Percentiles rank a stretch among this genome's conserved stretches.
Evolutionary conservation across 2,113 vertebrate species (phyloP).

Genomic region (Lontra canadensis): DNA sequence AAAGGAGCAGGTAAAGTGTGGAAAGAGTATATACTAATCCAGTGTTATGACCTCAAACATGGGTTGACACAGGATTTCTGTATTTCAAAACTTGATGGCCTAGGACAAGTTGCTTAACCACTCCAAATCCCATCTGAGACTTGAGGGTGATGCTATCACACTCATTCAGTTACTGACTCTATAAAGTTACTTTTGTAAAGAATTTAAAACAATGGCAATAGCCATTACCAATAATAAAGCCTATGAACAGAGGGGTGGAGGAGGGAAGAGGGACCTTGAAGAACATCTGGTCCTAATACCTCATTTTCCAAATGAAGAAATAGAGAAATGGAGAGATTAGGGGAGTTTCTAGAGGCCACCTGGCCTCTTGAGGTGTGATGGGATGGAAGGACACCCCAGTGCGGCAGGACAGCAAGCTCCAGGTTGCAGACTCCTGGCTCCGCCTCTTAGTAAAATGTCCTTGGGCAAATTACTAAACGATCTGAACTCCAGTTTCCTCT

Average conservation of each 20-base stretch:
- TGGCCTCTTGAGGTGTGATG: neutral
- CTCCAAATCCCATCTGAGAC: neutral
- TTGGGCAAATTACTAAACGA: neutral
- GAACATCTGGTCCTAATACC: neutral
- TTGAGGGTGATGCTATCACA: neutral
- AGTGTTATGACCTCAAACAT: neutral
- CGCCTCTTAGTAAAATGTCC: neutral
- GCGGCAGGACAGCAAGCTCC: neutral
- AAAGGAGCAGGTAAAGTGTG: neutral
- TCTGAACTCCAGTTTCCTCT: neutral
- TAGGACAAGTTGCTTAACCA: neutral
- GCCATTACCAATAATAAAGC: neutral
- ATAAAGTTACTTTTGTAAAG: neutral
- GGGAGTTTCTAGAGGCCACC: neutral
- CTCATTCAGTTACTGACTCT: neutral
- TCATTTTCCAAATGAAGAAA: neutral
- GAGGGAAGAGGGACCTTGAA: neutral
- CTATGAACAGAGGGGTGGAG: neutral
- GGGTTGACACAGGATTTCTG: neutral
- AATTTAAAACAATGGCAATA: neutral
- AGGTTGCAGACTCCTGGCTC: neutral
- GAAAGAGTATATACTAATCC: neutral
- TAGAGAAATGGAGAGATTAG: neutral
- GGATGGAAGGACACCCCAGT: rapidly evolving
- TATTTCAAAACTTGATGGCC: neutral